Evolutionary conservation across 1,140 invertebrate species (phyloP).

Genomic region (Micrasema minimum): DNA sequence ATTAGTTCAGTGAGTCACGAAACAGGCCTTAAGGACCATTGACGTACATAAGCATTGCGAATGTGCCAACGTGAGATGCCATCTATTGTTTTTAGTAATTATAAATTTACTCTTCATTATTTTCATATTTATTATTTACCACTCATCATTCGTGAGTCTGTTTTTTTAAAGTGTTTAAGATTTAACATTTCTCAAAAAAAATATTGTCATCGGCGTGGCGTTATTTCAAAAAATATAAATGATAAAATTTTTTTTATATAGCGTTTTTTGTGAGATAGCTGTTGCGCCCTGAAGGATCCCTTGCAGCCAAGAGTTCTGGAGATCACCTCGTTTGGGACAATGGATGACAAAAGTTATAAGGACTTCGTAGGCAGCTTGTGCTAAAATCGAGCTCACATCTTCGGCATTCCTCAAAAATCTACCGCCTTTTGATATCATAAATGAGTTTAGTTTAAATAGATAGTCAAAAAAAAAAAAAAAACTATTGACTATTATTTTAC

Average conservation of each 20-base stretch:
- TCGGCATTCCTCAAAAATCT: conserved; percentile 89
- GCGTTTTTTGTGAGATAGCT: conserved; percentile 81
- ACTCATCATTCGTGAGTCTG: background rate
- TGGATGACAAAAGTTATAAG: conserved; percentile 93
- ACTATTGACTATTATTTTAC: too few relatives aligned
- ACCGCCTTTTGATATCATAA: conserved; percentile 96
- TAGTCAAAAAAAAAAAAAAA: background rate
- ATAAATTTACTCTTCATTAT: too few relatives aligned
- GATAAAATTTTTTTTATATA: conserved; percentile 54
- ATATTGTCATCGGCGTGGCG: too few relatives aligned
- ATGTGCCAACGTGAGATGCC: conserved; percentile 66
- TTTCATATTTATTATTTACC: background rate
- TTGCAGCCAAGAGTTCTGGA: conserved; percentile 69
- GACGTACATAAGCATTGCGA: conserved; percentile 79
- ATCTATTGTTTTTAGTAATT: too few relatives aligned
- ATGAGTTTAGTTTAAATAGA: conserved; percentile 68
- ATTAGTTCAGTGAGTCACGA: conserved; percentile 54
- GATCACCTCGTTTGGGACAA: conserved; percentile 96
- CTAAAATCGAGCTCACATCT: conserved; percentile 92
- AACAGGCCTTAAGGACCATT: conserved; percentile 76
- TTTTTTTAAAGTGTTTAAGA: background rate
- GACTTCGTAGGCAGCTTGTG: conserved; percentile 96
- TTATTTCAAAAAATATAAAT: background rate
- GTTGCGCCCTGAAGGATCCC: conserved; percentile 75
- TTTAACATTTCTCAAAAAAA: background rate